phyloP scores from a whole-genome alignment of 1,140 invertebrate species.

The Papilio polytes region DNA sequence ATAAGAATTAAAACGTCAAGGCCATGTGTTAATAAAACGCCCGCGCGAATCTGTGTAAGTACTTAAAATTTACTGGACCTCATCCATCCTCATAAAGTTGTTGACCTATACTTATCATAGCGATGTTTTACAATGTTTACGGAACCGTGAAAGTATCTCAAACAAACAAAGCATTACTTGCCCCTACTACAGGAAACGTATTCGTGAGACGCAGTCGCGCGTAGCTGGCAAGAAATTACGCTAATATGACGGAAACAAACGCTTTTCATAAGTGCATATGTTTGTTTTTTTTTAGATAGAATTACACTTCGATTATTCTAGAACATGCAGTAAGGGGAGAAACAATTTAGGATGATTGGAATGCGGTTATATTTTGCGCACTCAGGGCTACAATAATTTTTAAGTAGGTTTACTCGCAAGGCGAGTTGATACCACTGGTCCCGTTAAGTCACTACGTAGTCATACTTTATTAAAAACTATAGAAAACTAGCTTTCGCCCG shows the following conservation, averaged over 20 bases:
- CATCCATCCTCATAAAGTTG: background rate
- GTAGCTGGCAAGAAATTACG: slow-evolving; percentile 46
- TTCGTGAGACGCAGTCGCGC: slow-evolving; percentile 42
- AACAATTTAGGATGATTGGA: background rate
- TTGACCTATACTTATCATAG: background rate
- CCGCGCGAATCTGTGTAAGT: too few relatives aligned
- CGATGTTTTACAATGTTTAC: background rate
- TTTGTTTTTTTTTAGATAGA: background rate
- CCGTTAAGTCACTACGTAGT: too few relatives aligned
- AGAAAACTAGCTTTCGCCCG: too few relatives aligned
- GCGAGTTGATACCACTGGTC: too few relatives aligned
- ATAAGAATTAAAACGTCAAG: too few relatives aligned
- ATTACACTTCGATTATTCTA: background rate
- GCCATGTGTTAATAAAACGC: too few relatives aligned
- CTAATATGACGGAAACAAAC: slow-evolving; percentile 44
- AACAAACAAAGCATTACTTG: background rate
- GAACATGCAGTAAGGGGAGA: background rate
- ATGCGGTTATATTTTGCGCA: background rate
- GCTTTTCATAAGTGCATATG: slow-evolving; percentile 7
- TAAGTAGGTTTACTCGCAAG: too few relatives aligned
- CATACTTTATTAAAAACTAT: too few relatives aligned
- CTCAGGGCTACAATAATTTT: too few relatives aligned
- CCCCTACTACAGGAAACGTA: slow-evolving; percentile 42
- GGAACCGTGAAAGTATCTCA: slow-evolving; percentile 16
- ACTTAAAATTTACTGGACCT: background rate